Conservation (phyloP, 2,797 vertebrate species). For the Tragelaphus eurycerus region DNA sequence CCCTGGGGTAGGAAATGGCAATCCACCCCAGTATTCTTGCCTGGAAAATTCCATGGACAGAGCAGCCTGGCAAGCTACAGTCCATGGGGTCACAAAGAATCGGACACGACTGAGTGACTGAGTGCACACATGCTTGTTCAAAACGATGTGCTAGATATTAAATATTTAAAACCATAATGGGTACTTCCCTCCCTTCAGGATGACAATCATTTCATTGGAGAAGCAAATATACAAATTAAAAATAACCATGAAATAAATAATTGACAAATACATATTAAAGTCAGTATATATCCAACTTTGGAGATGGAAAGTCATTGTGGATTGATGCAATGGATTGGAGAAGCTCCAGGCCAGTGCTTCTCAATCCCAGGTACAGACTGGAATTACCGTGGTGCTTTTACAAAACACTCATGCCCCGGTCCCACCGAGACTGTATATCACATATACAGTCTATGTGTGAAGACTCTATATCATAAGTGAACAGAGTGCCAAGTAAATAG, state of each 20-base stretch:
- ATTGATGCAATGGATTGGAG: not conserved
- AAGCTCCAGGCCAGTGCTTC: not conserved
- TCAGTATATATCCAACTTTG: not conserved
- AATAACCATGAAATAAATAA: not conserved
- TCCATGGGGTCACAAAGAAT: not conserved
- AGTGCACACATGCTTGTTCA: not conserved
- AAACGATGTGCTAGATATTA: not conserved
- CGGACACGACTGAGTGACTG: not conserved
- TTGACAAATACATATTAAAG: not conserved
- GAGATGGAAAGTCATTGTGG: not conserved
- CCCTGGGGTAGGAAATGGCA: not conserved
- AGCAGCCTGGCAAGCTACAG: not conserved
- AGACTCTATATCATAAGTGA: not conserved
- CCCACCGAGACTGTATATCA: not conserved
- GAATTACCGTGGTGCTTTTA: not conserved
- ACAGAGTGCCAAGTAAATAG: not conserved
- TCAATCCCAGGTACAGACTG: not conserved
- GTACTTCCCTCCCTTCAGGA: not conserved
- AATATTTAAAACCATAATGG: not conserved
- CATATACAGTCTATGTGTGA: not conserved
- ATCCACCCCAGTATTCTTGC: not conserved
- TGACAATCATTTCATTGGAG: not conserved
- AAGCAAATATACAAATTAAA: constrained; percentile 4
- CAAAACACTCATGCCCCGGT: not conserved
- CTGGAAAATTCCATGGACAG: not conserved